Evolutionary conservation across 2,888 invertebrate genomes (phyloP), one percentile per base, ranked within the genome.

Genomic region (Xanthorhoe spadicearia): DNA sequence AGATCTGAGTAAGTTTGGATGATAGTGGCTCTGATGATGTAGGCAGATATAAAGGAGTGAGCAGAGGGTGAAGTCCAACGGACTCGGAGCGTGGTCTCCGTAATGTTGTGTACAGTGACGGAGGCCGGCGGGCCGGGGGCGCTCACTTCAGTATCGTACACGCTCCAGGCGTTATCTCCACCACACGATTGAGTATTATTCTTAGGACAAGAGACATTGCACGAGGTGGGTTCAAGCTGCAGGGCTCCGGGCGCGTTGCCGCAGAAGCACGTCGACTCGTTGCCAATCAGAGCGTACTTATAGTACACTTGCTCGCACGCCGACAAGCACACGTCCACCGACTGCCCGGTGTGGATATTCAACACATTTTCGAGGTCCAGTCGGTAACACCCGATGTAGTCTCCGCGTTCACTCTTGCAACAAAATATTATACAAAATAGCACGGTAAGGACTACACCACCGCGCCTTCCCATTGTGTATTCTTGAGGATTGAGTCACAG

Each of bases 121-220:
- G 95, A 92, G 68, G 91, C 88, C 0, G 97, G 97, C n/a, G 96
- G 95, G 7, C 96, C 96, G 17, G 97, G 95, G 9, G 94, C 94
- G 50, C 82, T 77, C n/a, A 93, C 85, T 43, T 95, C 95, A 0
- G 96, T 96, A 50, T 95, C 94, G 77, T 96, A 96, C 35, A 96
- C 94, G 74, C 95, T 95, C 62, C 95, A 95, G 0, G 95, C 94
- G 32, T 94, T 93, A 0, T 93, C 86, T 0, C 96, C 96, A 0
- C 97, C 97, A 80, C 97, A 97, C 67, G 93, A 93, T 76, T 95
- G 94, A 0, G 90, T 90, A 38, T 93, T 92, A 79, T 95, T 95
- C 64, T 94, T 94, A 7, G 92, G 89, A 74, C 97, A 97, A 0
- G 93, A 90, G 10, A 88, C 93, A 70, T 89, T 89, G 76, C 95